phyloP scores from a whole-genome alignment of 2,888 invertebrate genomes.

The Yponomeuta malinellus region DNA sequence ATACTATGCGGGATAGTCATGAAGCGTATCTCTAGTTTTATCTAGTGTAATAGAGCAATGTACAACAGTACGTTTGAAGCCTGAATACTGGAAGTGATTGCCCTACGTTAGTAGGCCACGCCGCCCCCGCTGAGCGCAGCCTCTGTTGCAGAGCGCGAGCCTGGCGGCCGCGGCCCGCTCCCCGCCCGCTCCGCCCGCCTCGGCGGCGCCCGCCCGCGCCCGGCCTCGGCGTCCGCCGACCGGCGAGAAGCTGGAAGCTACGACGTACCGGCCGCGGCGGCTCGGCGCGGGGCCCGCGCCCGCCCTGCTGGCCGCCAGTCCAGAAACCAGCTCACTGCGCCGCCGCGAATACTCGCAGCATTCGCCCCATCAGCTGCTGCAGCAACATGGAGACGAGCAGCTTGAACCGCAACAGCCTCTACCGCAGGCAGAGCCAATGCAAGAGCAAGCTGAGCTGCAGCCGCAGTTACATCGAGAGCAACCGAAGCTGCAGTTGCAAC shows the following conservation, averaged over 20 bases:
- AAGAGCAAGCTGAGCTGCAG: neutral
- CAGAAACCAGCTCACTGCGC: conserved; percentile 43
- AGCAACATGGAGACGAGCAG: conserved; percentile 18
- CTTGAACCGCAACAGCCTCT: conserved; percentile 15
- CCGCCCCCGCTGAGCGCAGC: neutral
- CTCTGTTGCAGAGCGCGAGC: conserved; percentile 73
- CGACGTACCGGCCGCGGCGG: conserved; percentile 55
- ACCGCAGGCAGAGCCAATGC: conserved; percentile 8
- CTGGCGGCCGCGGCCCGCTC: conserved; percentile 44
- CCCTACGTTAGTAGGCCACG: neutral
- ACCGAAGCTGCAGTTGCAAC: conserved; percentile 12
- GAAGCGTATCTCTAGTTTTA: too few species aligned
- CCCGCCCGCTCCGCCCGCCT: conserved; percentile 28
- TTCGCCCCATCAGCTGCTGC: conserved; percentile 35
- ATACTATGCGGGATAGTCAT: too few species aligned
- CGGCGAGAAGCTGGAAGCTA: conserved; percentile 31
- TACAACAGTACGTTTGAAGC: too few species aligned
- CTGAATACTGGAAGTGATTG: neutral
- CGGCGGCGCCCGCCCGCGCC: conserved; percentile 31
- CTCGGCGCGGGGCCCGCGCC: conserved; percentile 44
- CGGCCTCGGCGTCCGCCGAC: conserved; percentile 23
- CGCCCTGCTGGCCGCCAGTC: conserved; percentile 30
- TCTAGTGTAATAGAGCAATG: too few species aligned
- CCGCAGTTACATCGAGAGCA: neutral
- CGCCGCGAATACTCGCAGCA: conserved; percentile 43